phyloP scores from a whole-genome alignment of 2,888 invertebrate genomes.

The Clepsis dumicolana region DNA sequence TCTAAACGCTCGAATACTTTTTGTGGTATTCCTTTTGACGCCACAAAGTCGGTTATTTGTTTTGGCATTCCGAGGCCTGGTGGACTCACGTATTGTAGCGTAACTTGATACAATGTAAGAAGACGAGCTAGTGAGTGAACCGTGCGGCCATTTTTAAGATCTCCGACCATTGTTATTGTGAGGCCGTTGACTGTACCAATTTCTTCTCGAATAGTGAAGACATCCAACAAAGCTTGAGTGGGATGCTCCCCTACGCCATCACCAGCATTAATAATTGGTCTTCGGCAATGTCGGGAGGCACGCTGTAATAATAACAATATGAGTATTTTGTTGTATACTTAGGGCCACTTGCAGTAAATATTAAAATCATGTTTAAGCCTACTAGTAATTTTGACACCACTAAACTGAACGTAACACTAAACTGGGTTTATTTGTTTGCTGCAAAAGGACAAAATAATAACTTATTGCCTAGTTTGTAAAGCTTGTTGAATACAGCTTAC shows the following conservation, averaged over 20 bases:
- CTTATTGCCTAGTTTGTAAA: conserved; percentile 26
- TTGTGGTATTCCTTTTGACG: conserved; percentile 92
- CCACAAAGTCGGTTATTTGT: conserved; percentile 92
- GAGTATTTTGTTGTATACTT: neutral
- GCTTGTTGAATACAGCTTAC: conserved; percentile 87
- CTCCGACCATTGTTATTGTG: conserved; percentile 99
- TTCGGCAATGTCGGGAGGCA: conserved; percentile 93
- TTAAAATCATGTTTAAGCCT: too few species aligned
- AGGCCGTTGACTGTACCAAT: conserved; percentile 99
- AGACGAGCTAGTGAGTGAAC: conserved; percentile 98
- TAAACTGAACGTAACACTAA: too few species aligned
- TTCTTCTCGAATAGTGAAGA: conserved; percentile 99
- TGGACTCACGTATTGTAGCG: conserved; percentile 96
- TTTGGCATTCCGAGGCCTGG: conserved; percentile 95
- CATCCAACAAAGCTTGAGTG: conserved; percentile 98
- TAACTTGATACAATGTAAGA: conserved; percentile 97
- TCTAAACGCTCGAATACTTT: conserved; percentile 91
- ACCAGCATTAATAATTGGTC: conserved; percentile 98
- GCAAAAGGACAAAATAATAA: too few species aligned
- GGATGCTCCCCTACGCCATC: conserved; percentile 99
- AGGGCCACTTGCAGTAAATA: too few species aligned
- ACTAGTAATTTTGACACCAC: too few species aligned
- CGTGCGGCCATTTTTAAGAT: conserved; percentile 98
- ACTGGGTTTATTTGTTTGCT: too few species aligned
- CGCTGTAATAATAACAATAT: conserved; percentile 80